These are phyloP conservation scores for Tetheella fluctuosa DNA, from an alignment of 2,888 invertebrate species.

Conservation along the genomic window DNA sequence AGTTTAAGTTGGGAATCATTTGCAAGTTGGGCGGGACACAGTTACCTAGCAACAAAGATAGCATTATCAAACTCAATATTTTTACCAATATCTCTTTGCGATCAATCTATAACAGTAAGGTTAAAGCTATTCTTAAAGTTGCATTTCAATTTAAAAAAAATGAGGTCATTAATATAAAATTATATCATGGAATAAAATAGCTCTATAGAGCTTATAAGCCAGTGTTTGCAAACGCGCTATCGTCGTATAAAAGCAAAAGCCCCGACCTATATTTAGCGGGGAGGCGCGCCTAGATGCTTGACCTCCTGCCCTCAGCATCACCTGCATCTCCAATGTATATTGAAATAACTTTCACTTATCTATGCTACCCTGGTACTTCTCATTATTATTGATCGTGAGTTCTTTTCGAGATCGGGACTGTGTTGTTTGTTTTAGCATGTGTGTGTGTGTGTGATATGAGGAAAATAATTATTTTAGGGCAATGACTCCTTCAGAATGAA, in stretches of 20 bases:
- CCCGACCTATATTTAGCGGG: constrained; percentile 53
- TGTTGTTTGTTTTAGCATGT: constrained; percentile 1
- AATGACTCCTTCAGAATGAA: no score
- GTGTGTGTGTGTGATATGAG: neutral
- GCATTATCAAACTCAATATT: neutral
- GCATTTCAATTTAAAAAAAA: neutral
- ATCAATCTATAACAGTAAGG: neutral
- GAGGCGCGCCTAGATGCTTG: constrained; percentile 42
- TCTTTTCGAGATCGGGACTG: neutral
- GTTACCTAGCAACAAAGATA: no score
- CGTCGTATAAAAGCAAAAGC: constrained; percentile 32
- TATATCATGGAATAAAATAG: constrained; percentile 29
- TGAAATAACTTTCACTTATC: constrained; percentile 38
- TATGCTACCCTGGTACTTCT: constrained; percentile 37
- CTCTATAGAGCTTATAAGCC: constrained; percentile 22
- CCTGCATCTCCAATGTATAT: constrained; percentile 44
- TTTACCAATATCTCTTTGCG: neutral
- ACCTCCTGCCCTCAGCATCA: constrained; percentile 52
- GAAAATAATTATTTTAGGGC: neutral
- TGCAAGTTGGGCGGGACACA: no score
- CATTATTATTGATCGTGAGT: constrained; percentile 5
- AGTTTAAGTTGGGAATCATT: no score
- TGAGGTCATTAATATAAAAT: constrained; percentile 20
- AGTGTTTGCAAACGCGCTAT: constrained; percentile 40
- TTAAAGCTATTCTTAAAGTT: neutral